phyloP scores from a whole-genome alignment of 2,888 invertebrate species.

The Rapana venosa region DNA sequence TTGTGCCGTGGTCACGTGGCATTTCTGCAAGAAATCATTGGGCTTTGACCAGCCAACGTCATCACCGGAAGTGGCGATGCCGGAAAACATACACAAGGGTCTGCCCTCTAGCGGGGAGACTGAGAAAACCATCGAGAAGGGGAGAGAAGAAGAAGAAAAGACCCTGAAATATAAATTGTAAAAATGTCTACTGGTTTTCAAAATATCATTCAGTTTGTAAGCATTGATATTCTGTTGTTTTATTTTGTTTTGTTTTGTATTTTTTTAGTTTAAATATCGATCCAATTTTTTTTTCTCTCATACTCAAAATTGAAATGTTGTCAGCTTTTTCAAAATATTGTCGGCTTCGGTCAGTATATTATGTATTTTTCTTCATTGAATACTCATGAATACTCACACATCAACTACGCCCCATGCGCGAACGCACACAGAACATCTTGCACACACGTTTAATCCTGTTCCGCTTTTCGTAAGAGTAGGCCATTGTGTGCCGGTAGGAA shows the following conservation, averaged over 20 bases:
- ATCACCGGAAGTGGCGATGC: neutral
- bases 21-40: constrained; percentile 22
- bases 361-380: no score
- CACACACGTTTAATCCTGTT: no score
- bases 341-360: no score
- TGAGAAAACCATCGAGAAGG: neutral
- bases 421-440: no score
- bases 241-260: neutral
- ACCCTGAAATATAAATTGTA: neutral
- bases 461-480: no score
- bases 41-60: neutral
- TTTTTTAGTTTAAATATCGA: no score
- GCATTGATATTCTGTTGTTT: neutral
- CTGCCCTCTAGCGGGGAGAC: neutral
- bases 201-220: neutral
- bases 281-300: neutral
- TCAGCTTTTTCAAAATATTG: no score
- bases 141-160: neutral
- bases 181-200: neutral
- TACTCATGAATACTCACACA: no score
- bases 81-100: neutral
- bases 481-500: no score
- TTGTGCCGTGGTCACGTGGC: constrained; percentile 44
- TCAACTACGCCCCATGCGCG: no score
- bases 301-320: no score